These are phyloP conservation scores for Agrochola lota DNA, from an alignment of 2,888 invertebrate species.

Conservation along the genomic window DNA sequence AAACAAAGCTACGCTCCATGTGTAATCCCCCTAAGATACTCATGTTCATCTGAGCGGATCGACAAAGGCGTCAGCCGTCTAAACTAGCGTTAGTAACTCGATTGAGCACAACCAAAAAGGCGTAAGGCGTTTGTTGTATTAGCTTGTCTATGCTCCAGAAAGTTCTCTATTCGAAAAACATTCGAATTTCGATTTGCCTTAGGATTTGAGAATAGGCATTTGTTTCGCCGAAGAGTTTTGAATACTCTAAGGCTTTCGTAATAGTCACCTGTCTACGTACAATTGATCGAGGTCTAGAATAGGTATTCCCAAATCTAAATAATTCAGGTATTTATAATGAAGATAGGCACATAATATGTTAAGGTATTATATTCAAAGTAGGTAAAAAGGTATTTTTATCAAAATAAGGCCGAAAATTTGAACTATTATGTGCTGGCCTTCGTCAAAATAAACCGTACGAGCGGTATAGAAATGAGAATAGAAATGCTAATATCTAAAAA, in stretches of 20 bases:
- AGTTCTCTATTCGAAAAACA: conserved; percentile 23
- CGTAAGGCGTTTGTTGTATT: conserved; percentile 65
- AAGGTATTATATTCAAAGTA: conserved; percentile 10
- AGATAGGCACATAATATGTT: conserved; percentile 11
- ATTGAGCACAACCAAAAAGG: conserved; percentile 75
- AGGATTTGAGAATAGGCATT: conserved; percentile 15
- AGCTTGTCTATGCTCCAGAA: conserved; percentile 42
- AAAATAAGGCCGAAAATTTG: conserved; percentile 4
- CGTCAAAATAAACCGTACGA: conserved; percentile 19
- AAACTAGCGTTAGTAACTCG: conserved; percentile 78
- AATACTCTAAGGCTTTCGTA: conserved; percentile 4
- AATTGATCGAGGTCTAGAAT: conserved; percentile 45
- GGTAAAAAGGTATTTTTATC: conserved; percentile 22
- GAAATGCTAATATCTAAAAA: conserved; percentile 19
- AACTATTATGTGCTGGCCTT: background rate
- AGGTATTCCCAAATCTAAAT: conserved; percentile 29
- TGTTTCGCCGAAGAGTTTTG: conserved; percentile 21
- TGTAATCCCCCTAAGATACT: conserved; percentile 65
- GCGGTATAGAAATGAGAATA: conserved; percentile 4
- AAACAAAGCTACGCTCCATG: conserved; percentile 37
- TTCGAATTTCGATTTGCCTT: conserved; percentile 21
- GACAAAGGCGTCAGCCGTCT: conserved; percentile 73
- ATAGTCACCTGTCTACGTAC: conserved; percentile 31
- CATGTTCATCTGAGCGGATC: conserved; percentile 68
- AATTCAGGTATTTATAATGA: conserved; percentile 18